Base-by-base conservation (phyloP, 2,113 vertebrate genomes). In the Tragulus kanchil region DNA sequence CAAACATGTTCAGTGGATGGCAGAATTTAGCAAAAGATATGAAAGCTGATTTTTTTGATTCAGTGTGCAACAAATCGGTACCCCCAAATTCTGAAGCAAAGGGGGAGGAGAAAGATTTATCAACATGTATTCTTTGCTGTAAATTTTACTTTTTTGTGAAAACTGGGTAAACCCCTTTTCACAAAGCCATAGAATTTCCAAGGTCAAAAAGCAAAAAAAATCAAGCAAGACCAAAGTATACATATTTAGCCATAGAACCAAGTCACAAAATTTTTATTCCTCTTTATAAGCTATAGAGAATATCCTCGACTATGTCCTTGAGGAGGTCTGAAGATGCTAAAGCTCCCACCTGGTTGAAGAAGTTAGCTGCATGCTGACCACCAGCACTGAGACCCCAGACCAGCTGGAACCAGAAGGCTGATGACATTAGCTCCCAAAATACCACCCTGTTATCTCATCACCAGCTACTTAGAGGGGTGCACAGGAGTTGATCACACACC, bases 131-230 rank as follows among this genome's bases (percentile, higher is more conserved):
- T 59, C 42, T 78, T 77, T n/a, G 4, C 13, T 31, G 9, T 71
- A 82, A 95, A 73, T 73, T 90, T n/a, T 75, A 64, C 26, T 90
- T 86, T 85, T 71, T 42, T 52, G n/a, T 36, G 36, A 36, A 81
- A 77, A 94, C 61, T 52, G 78, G 36, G 14, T 62, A 52, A 90
- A 73, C 23, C n/a, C n/a, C n/a, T n/a, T n/a, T n/a, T n/a, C n/a
- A n/a, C n/a, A n/a, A n/a, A n/a, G n/a, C n/a, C n/a, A n/a, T n/a
- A n/a, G n/a, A n/a, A n/a, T n/a, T n/a, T n/a, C n/a, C n/a, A n/a
- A n/a, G n/a, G n/a, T n/a, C n/a, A n/a, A 79, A 50, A 79, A 56
- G 7, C 31, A 79, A 79, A 79, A 52, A 52, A 36, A n/a, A 56
- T n/a, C 52, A 79, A 23, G 52, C 10, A 79, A 56, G 77, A 56